Evolutionary conservation across 2,888 invertebrate genomes (phyloP), one percentile per base, ranked within the genome.

Genomic region (Macropis europaea): DNA sequence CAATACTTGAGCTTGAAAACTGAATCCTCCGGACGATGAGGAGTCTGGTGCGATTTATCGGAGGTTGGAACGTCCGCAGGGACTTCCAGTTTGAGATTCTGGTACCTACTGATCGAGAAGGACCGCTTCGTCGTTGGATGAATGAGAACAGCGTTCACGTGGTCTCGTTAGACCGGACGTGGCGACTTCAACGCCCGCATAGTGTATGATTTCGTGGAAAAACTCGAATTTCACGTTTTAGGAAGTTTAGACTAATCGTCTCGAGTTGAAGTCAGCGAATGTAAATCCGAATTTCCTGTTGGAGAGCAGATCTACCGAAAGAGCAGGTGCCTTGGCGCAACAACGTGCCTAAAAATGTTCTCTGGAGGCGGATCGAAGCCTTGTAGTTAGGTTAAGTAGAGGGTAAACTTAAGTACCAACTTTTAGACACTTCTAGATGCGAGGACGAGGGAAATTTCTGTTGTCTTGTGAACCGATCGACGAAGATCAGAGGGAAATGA

Each of bases 1-100:
- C 59, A 89, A 90, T 64, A 90, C 90, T 71, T 90, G 90, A 90
- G 73, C 68, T 66, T 45, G 9, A 43, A 11, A 13, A 26, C 24
- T 28, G 17, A 43, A 17, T 63, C 59, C 36, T 11, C 26, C 17
- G 34, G 13, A 2, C 36, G 47, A 47, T 7, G 34, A 30, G 17
- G 1, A 15, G 22, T 34, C 54, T 40, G 28, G 15, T 32, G 28
- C 42, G 60, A 50, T 61, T 52, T 53, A 43, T 4, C 13, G 43
- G 47, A 53, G 47, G 19, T 53, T 40, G 28, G 43, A 11, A 13
- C 7, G n/a, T 15, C 17, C 26, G n/a, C n/a, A n/a, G n/a, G n/a
- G n/a, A n/a, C n/a, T n/a, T n/a, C n/a, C n/a, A n/a, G n/a, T n/a
- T n/a, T n/a, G n/a, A n/a, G n/a, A n/a, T n/a, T n/a, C n/a, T n/a